Conservation (phyloP, 2,888 invertebrate species). For the Cephus rjabovi region DNA sequence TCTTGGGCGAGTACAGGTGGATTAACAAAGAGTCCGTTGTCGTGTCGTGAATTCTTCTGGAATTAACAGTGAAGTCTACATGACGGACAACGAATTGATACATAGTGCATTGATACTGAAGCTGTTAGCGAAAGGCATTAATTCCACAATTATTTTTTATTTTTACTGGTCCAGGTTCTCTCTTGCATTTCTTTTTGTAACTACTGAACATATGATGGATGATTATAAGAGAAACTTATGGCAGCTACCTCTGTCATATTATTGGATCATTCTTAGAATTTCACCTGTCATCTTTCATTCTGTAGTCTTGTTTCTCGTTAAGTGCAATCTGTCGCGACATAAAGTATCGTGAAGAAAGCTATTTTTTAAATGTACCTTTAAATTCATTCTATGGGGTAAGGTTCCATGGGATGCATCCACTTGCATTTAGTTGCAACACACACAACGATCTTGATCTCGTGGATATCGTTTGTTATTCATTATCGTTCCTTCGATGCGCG, state of each 20-base stretch:
- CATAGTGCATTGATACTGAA: neutral
- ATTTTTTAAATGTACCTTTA: slow-evolving; percentile 60
- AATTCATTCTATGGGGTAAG: slow-evolving; percentile 62
- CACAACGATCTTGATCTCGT: slow-evolving; percentile 68
- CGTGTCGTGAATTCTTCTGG: slow-evolving; percentile 57
- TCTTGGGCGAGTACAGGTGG: slow-evolving; percentile 34
- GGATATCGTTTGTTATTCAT: slow-evolving; percentile 65
- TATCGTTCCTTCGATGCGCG: slow-evolving; percentile 63
- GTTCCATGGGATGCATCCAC: slow-evolving; percentile 66
- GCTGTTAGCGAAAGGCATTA: neutral
- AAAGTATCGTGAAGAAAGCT: slow-evolving; percentile 31
- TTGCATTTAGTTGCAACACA: slow-evolving; percentile 67
- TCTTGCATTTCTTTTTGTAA: neutral
- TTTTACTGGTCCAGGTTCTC: neutral
- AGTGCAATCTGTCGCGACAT: neutral
- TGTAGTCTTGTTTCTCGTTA: neutral
- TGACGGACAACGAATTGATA: neutral
- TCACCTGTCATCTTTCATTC: neutral
- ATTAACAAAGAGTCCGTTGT: slow-evolving; percentile 47
- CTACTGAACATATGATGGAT: neutral
- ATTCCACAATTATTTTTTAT: neutral
- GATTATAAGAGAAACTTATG: neutral
- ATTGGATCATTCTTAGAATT: neutral
- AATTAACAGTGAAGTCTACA: slow-evolving; percentile 30
- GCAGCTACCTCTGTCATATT: neutral